Conservation (phyloP, 2,888 invertebrate species). For the Tiphia femorata region DNA sequence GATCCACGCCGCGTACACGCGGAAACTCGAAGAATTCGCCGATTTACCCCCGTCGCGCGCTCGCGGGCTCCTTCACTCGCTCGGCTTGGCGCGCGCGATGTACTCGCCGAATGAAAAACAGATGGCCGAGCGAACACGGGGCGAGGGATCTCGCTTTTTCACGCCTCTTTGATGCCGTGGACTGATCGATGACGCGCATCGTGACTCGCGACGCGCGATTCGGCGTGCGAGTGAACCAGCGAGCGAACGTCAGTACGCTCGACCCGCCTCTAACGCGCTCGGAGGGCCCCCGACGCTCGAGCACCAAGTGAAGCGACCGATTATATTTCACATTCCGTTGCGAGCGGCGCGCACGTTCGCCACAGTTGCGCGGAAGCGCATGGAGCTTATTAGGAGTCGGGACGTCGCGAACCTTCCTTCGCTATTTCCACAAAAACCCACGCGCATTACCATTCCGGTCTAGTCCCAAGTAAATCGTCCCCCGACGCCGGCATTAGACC, state of each 20-base stretch:
- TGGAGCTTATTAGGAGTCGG: too few relatives aligned
- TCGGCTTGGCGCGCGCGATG: conserved; percentile 18
- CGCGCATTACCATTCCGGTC: too few relatives aligned
- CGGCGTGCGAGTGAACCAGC: too few relatives aligned
- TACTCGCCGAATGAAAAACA: conserved; percentile 50
- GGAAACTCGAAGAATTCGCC: conserved; percentile 38
- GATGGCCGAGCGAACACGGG: conserved; percentile 32
- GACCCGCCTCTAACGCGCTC: not conserved
- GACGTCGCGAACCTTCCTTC: too few relatives aligned
- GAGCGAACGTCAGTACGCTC: not conserved
- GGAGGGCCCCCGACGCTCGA: not conserved
- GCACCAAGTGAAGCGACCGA: not conserved
- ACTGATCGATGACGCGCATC: conserved; percentile 1
- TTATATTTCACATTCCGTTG: too few relatives aligned
- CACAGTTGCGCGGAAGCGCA: too few relatives aligned
- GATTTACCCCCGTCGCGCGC: conserved; percentile 4
- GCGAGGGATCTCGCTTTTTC: conserved; percentile 33
- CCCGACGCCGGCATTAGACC: too few relatives aligned
- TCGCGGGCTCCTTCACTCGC: too few relatives aligned
- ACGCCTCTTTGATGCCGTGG: conserved; percentile 39
- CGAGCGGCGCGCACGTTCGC: too few relatives aligned
- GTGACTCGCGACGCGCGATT: too few relatives aligned
- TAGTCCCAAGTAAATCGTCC: too few relatives aligned
- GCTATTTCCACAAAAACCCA: too few relatives aligned
- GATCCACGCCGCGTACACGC: conserved; percentile 38